Evolutionary conservation across 2,888 invertebrate genomes (phyloP).

Genomic region (Corbicula japonica): DNA sequence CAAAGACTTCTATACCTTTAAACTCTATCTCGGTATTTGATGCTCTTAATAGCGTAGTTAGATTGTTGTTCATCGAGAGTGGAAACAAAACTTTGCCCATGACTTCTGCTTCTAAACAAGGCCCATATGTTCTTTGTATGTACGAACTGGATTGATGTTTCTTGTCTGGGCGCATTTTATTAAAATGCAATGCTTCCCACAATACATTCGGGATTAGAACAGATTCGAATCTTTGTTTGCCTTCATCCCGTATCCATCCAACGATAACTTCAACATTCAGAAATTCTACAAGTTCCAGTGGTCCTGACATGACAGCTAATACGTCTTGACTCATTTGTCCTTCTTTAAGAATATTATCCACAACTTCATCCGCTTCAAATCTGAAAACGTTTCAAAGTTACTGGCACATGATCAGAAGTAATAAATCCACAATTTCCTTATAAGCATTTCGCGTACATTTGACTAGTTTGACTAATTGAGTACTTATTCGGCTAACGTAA

Average conservation of each 20-base stretch:
- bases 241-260: conserved; percentile 31
- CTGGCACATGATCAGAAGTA: too few relatives aligned
- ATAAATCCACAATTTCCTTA: too few relatives aligned
- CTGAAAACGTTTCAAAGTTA: too few relatives aligned
- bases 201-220: conserved; percentile 19
- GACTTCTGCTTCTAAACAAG: too few relatives aligned
- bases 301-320: conserved; percentile 24
- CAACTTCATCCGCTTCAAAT: conserved; percentile 3
- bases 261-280: conserved; percentile 19
- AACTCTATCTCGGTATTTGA: too few relatives aligned
- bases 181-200: conserved; percentile 10
- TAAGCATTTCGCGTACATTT: too few relatives aligned
- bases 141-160: neutral
- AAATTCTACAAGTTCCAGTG: conserved; percentile 23
- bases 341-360: conserved; percentile 23
- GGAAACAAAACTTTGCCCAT: too few relatives aligned
- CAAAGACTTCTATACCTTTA: too few relatives aligned
- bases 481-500: too few relatives aligned
- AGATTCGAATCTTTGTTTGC: conserved; percentile 20
- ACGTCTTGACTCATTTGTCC: conserved; percentile 10
- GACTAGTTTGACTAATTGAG: too few relatives aligned
- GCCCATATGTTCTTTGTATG: conserved; percentile 12
- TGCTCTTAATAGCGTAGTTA: too few relatives aligned
- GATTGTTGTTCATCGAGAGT: too few relatives aligned
- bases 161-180: conserved; percentile 5